Base-by-base conservation (phyloP, 2,888 invertebrate species). In the Drosophila anomelani region DNA sequence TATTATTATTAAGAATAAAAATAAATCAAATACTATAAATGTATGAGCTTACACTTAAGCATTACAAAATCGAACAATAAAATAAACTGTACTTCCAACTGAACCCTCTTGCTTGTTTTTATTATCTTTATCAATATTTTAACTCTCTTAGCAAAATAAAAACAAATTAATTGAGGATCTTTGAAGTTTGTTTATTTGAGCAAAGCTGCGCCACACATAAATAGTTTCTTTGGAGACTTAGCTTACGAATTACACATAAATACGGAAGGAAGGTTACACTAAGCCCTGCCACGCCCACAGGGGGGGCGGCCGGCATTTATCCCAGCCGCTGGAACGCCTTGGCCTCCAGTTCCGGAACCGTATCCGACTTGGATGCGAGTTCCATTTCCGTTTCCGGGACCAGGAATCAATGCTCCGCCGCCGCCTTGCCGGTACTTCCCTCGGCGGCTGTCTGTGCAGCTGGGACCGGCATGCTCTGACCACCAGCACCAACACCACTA, bases 241-340 rank as follows among this genome's bases (percentile, higher is more conserved):
- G 64, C 84, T 86, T 85, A 84, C 26, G 55, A 70, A 29, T 74
- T 79, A 85, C 70, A 79, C 85, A 85, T 87, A 87, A 85, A 87
- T 85, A 76, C 60, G 63, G 71, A 62, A 58, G 68, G 70, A 77
- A 85, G 69, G 62, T 80, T 86, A 79, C 54, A 58, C 69, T 62
- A 61, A 36, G 56, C 36, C 29, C 49, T 47, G 75, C 77, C 80
- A 81, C 75, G 75, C 69, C 82, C 51, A 69, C 63, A 32, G 17
- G 36, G 44, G 10, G 6, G 26, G 12, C 26, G 26, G 12, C 32
- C 4, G 74, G 13, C 38, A n/a, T 29, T 15, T 41, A 17, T 55
- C 49, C 62, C 61, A 61, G 51, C 54, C 53, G 46, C 57, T 51
- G 53, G 47, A 54, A 32, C 32, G 60, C 20, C 36, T 39, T 51